Evolutionary conservation across 2,888 invertebrate species (phyloP).

Genomic region (Polietes domitor): DNA sequence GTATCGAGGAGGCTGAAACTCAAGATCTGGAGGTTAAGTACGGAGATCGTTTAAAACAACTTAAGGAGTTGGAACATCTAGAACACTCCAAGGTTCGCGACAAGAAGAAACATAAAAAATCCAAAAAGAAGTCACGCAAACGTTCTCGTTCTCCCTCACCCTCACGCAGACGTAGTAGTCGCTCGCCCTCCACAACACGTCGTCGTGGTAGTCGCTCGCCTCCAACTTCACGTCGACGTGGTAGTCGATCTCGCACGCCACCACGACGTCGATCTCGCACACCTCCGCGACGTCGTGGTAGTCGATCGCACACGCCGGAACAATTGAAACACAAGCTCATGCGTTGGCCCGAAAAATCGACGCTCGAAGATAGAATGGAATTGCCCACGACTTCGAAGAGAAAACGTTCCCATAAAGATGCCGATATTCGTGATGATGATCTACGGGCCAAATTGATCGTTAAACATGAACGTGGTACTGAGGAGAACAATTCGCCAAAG

Average conservation of each 20-base stretch:
- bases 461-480: background rate
- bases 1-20: slow-evolving; percentile 51
- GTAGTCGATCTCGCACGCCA: background rate
- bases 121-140: slow-evolving; percentile 67
- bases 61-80: slow-evolving; percentile 40
- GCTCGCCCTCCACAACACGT: slow-evolving; percentile 2
- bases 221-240: no score
- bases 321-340: background rate
- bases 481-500: background rate
- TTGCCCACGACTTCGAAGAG: background rate
- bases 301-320: background rate
- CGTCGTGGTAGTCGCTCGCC: no score
- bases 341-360: background rate
- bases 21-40: slow-evolving; percentile 66
- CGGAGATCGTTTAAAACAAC: slow-evolving; percentile 57
- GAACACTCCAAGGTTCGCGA: no score
- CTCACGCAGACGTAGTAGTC: slow-evolving; percentile 15
- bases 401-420: background rate
- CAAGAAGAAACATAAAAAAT: slow-evolving; percentile 65
- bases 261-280: no score
- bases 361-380: background rate
- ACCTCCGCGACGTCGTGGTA: background rate
- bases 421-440: background rate
- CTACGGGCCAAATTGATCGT: background rate
- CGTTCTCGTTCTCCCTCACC: slow-evolving; percentile 45